Percentiles rank a stretch among this genome's conserved stretches.
These are phyloP conservation scores for Xestia ashworthii DNA, from an alignment of 2,888 invertebrate genomes.

Conservation along the genomic window DNA sequence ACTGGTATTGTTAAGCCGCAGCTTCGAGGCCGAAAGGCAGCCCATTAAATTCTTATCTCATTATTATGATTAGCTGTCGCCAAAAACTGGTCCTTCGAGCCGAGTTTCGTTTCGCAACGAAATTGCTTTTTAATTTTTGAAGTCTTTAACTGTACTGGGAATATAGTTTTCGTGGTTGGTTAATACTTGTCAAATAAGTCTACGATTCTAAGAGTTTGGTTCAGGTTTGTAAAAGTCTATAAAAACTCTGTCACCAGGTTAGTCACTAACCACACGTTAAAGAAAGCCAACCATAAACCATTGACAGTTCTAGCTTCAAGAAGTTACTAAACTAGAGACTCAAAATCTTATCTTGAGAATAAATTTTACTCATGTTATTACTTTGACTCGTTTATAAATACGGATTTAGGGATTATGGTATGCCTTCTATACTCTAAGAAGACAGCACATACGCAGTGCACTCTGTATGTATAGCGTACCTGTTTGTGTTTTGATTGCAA, in stretches of 20 bases:
- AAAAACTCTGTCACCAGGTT: too few relatives aligned
- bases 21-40: slow-evolving; percentile 63
- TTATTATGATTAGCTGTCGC: slow-evolving; percentile 73
- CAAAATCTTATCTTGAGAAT: too few relatives aligned
- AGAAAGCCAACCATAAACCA: too few relatives aligned
- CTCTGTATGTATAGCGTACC: neutral
- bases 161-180: slow-evolving; percentile 15
- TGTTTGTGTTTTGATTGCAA: slow-evolving; percentile 7
- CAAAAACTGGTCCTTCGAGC: slow-evolving; percentile 62
- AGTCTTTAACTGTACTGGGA: slow-evolving; percentile 48
- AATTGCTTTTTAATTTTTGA: slow-evolving; percentile 72
- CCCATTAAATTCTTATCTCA: slow-evolving; percentile 76
- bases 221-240: too few relatives aligned
- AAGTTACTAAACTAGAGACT: too few relatives aligned
- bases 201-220: neutral
- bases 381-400: neutral
- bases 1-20: slow-evolving; percentile 59
- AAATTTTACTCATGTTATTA: too few relatives aligned
- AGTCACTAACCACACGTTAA: too few relatives aligned
- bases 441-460: neutral
- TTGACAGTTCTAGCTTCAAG: too few relatives aligned
- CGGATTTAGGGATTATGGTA: neutral
- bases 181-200: neutral
- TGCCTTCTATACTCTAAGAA: neutral
- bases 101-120: slow-evolving; percentile 53